Evolutionary conservation across 2,113 vertebrate species (phyloP).

Genomic region (Anhinga anhinga): DNA sequence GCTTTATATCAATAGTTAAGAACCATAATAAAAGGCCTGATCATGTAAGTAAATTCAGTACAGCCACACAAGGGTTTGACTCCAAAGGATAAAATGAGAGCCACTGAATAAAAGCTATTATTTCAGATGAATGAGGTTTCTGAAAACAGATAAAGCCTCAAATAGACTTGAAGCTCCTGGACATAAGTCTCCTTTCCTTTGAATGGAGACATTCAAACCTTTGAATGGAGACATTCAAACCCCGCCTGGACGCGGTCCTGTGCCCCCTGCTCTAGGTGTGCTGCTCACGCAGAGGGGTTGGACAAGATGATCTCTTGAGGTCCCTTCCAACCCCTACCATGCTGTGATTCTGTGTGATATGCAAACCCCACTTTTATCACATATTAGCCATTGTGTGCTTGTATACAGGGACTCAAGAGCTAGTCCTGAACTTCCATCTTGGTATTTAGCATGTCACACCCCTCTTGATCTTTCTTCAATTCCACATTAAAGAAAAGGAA

Average conservation of each 20-base stretch:
- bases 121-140: background rate
- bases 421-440: background rate
- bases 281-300: no score
- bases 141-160: background rate
- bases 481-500: background rate
- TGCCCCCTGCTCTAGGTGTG: no score
- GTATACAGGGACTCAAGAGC: background rate
- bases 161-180: background rate
- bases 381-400: background rate
- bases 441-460: background rate
- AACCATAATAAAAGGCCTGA: background rate
- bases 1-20: background rate
- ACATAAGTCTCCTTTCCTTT: background rate
- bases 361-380: background rate
- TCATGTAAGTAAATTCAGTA: background rate
- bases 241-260: no score
- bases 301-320: no score
- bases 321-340: no score
- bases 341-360: no score
- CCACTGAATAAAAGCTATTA: background rate
- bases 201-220: no score
- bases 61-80: background rate
- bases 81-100: background rate
- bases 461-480: background rate
- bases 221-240: no score